Evolutionary conservation across 2,113 vertebrate species (phyloP), one percentile per base, ranked within the genome.

Genomic region (Siniperca chuatsi): DNA sequence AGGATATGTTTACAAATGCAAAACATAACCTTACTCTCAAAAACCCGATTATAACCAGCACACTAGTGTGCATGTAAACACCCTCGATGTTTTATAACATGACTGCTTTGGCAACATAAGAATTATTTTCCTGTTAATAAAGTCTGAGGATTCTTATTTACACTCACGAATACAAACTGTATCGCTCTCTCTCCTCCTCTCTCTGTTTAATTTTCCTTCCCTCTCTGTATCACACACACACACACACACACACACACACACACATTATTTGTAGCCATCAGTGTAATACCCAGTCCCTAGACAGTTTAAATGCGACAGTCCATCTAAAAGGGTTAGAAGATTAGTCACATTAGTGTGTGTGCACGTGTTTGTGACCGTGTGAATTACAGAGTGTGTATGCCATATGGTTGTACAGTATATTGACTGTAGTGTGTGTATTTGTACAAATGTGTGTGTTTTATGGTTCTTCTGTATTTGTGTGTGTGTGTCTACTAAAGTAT

Each of bases 271-370:
- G 67, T 29, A 76, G 42, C 61, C 71, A 74, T 84, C 62, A 82
- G 57, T 79, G 66, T 80, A 82, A 75, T 37, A 58, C 66, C 52
- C 10, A 6, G n/a, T 82, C 90, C 75, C 78, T 50, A 67, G 83
- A 84, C 21, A 52, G 20, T 77, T 57, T 57, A 61, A 74, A 84
- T 70, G 71, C 4, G 3, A 40, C 50, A 62, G 37, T 58, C 35
- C 62, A 77, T 87, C 80, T 85, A 71, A 86, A 75, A 84, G 81
- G 50, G 44, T 52, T 58, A 82, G 48, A 50, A 78, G 76, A 78
- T 83, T 6, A 80, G 37, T 71, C n/a, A 33, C 60, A 20, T 37
- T 37, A 29, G 67, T 54, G 62, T 87, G 75, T 67, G 65, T 78
- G 29, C 40, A 44, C 61, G 78, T 42, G 68, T 23, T 25, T 71